These are phyloP conservation scores for Lynx canadensis DNA, from an alignment of 2,113 vertebrate species.

Conservation along the genomic window DNA sequence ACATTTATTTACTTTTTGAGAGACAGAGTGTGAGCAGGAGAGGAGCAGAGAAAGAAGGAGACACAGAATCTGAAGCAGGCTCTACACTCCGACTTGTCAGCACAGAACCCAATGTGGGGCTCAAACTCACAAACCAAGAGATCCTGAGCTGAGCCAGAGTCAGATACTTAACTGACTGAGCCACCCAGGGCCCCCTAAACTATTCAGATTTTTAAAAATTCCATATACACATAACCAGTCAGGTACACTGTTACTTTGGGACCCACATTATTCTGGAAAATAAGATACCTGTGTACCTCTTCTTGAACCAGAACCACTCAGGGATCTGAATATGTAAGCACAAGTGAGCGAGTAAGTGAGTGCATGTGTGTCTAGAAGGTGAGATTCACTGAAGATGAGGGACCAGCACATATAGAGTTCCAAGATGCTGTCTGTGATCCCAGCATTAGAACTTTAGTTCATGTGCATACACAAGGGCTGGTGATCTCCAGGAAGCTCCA, in stretches of 20 bases:
- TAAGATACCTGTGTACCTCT: background rate
- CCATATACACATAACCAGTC: background rate
- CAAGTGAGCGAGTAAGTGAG: background rate
- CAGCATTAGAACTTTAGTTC: background rate
- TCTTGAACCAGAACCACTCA: background rate
- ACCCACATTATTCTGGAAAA: background rate
- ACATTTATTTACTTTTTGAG: too few species aligned
- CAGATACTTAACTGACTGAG: too few species aligned
- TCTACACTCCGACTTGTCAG: too few species aligned
- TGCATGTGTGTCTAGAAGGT: background rate
- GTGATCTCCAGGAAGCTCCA: background rate
- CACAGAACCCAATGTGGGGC: too few species aligned
- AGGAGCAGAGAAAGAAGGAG: too few species aligned
- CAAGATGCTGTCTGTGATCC: background rate
- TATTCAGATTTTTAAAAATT: background rate
- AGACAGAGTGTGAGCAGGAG: too few species aligned
- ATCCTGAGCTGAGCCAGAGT: too few species aligned
- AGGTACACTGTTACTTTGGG: background rate
- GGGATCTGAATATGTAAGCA: background rate
- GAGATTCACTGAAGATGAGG: background rate
- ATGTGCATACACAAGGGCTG: background rate
- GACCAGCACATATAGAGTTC: background rate
- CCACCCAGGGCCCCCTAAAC: background rate
- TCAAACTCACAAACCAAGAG: too few species aligned
- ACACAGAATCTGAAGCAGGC: too few species aligned